Base-by-base conservation (phyloP, 2,113 vertebrate species). In the Heloderma charlesbogerti region DNA sequence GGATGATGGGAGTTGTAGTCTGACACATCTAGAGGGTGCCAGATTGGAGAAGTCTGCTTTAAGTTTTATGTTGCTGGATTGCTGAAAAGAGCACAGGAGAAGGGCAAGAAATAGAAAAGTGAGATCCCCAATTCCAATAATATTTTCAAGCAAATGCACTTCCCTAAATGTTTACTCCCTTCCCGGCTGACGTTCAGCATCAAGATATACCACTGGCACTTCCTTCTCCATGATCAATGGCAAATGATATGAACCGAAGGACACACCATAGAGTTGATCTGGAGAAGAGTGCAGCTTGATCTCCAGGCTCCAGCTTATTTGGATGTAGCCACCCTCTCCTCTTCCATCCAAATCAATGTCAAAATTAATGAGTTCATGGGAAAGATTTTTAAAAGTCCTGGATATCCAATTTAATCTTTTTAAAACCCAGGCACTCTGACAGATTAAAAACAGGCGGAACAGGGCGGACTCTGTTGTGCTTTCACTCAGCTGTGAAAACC, bases 161-260 rank as follows among this genome's bases (percentile, higher is more conserved):
- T 94, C 91, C 87, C 93, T 69, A 89, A 93, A 77, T 1, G 86
- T 89, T 87, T 48, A 43, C 48, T 85, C 88, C 87, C 63, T 81
- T 78, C 34, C 57, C 86, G 34, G 29, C 6, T 75, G 78, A 69
- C 90, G 48, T 51, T 74, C 87, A 67, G 10, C 1, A 20, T 25
- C 8, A 45, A 74, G 63, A 34, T 25, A 63, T 63, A 91, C 71
- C 60, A 80, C 88, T 86, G 89, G n/a, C 79, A 92, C 87, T 1
- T 40, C 18, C n/a, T 22, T 54, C 69, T 92, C 43, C 69, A n/a
- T 79, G 83, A 8, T 0, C 0, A 83, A 83, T 87, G 67, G 60
- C 77, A 86, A 57, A 92, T 54, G 31, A 10, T 29, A 69, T 0
- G 80, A 95, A 80, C 37, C 37, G 18, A 25, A 63, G 22, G 48